Evolutionary conservation across 2,797 vertebrate genomes (phyloP).

Genomic region (Onychomys arenicola): DNA sequence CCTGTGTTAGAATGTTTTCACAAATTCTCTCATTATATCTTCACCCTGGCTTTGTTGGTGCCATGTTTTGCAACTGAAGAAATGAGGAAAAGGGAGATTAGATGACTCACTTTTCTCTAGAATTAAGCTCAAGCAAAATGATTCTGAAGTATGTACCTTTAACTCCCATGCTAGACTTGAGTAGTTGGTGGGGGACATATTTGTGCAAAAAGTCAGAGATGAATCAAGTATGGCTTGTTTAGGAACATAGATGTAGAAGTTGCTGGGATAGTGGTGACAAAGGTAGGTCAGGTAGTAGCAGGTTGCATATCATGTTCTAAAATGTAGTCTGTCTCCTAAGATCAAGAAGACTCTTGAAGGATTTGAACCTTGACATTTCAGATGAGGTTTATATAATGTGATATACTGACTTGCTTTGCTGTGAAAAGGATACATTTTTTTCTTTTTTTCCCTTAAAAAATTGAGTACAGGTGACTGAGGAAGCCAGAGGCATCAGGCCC

Average conservation of each 20-base stretch:
- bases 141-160: slow-evolving; percentile 12
- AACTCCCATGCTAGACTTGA: slow-evolving; percentile 12
- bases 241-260: neutral
- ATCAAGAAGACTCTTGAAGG: slow-evolving; percentile 31
- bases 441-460: neutral
- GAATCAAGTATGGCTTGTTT: slow-evolving; percentile 3
- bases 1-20: neutral
- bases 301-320: neutral
- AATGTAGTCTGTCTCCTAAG: slow-evolving; percentile 21
- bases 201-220: slow-evolving; percentile 7
- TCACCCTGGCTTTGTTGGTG: neutral
- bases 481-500: neutral
- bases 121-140: neutral
- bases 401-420: neutral
- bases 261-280: neutral
- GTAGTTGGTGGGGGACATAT: neutral
- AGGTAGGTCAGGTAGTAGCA: neutral
- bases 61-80: slow-evolving; percentile 32
- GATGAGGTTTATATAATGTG: slow-evolving; percentile 8
- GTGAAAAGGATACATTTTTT: neutral
- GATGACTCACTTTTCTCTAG: neutral
- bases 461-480: no score
- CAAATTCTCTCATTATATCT: neutral
- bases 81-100: slow-evolving; percentile 1
- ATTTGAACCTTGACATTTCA: neutral